phyloP scores from a whole-genome alignment of 2,113 vertebrate genomes.

The Ibidorhyncha struthersii region DNA sequence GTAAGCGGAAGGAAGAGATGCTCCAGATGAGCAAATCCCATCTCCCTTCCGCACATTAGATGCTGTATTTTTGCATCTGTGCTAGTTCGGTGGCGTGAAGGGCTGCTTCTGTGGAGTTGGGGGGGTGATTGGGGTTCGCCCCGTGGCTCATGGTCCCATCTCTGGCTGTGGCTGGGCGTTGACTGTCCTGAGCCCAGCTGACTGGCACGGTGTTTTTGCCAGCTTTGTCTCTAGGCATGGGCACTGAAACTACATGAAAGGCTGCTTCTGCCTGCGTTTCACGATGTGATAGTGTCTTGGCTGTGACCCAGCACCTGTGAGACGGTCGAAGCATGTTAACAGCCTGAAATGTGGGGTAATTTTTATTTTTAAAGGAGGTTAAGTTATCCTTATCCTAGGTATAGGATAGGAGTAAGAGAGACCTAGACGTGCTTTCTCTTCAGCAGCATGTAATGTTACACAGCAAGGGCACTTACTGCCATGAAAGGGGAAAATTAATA shows the following conservation, averaged over 20 bases:
- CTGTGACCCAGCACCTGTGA: not conserved
- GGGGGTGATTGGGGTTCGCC: not conserved
- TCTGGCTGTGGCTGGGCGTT: not conserved
- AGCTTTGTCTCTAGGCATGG: not conserved
- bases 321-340: not conserved
- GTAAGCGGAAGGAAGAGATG: fast-evolving
- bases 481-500: not conserved
- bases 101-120: fast-evolving
- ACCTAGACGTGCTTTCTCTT: not conserved
- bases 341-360: not conserved
- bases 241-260: not conserved
- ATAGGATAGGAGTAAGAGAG: not conserved
- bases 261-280: not conserved
- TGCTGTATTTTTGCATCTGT: not conserved
- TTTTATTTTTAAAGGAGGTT: not conserved
- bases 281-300: fast-evolving
- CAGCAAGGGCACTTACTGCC: not conserved
- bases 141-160: fast-evolving
- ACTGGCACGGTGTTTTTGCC: not conserved
- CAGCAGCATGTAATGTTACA: not conserved
- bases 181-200: not conserved
- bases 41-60: fast-evolving
- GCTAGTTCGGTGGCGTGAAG: not conserved
- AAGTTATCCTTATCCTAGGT: not conserved
- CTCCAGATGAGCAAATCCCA: not conserved